A percentile compares a stretch with the other conserved stretches of the same genome.
phyloP scores from a whole-genome alignment of 2,797 vertebrate genomes.

The Knipowitschia caucasica region DNA sequence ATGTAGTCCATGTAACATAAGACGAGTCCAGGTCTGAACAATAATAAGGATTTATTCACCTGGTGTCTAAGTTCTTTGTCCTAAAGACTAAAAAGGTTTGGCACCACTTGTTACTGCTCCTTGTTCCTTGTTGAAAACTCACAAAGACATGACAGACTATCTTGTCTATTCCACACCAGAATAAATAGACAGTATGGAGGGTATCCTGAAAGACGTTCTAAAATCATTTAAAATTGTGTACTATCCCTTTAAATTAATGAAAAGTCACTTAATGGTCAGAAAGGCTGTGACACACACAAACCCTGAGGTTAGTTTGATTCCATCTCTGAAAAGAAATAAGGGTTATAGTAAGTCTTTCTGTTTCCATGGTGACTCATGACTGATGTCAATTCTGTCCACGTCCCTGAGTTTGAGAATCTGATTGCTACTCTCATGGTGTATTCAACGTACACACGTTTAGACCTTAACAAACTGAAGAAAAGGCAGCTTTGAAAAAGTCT shows the following conservation, averaged over 20 bases:
- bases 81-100: too few species aligned
- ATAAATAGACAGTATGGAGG: not conserved
- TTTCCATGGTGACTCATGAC: slow-evolving; percentile 69
- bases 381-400: slow-evolving; percentile 64
- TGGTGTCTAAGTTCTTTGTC: too few species aligned
- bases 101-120: too few species aligned
- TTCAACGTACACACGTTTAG: slow-evolving; percentile 16
- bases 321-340: slow-evolving; percentile 33
- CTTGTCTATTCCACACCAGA: not conserved
- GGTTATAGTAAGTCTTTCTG: slow-evolving; percentile 25
- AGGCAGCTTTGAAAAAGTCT: slow-evolving; percentile 29
- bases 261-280: too few species aligned
- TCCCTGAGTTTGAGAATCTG: slow-evolving; percentile 54
- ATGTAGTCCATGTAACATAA: too few species aligned
- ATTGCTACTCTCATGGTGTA: slow-evolving; percentile 53
- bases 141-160: not conserved
- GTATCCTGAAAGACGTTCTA: not conserved
- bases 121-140: not conserved
- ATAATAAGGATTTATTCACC: too few species aligned
- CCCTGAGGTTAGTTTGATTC: not conserved
- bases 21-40: too few species aligned
- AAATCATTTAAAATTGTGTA: too few species aligned
- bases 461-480: slow-evolving; percentile 14
- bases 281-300: too few species aligned
- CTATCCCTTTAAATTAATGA: too few species aligned